phyloP scores from a whole-genome alignment of 2,888 invertebrate genomes.

The Brachycybe producta region DNA sequence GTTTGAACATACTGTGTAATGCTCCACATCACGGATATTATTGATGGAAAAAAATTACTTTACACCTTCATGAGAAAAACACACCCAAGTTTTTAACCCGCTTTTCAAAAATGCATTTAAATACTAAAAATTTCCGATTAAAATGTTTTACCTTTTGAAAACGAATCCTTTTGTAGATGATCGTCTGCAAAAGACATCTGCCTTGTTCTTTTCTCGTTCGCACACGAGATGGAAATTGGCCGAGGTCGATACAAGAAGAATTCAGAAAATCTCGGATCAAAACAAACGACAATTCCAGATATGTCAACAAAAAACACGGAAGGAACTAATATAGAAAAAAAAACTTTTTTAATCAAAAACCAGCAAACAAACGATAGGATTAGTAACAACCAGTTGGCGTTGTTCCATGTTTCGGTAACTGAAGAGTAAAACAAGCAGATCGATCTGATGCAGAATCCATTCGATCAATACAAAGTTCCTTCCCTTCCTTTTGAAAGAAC shows the following conservation, averaged over 20 bases:
- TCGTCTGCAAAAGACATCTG: too few species aligned
- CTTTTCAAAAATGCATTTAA: too few species aligned
- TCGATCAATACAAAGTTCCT: too few species aligned
- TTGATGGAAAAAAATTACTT: too few species aligned
- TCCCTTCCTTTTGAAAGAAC: too few species aligned
- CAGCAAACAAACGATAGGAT: background rate
- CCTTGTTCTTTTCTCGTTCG: background rate
- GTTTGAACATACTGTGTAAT: too few species aligned
- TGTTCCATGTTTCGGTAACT: background rate
- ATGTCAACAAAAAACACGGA: background rate
- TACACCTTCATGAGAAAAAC: too few species aligned
- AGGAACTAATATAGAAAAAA: background rate
- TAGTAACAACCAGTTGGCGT: background rate
- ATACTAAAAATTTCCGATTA: background rate
- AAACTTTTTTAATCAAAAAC: background rate
- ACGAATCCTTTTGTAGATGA: too few species aligned
- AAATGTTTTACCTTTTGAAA: constrained; percentile 1
- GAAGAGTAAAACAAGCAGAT: background rate
- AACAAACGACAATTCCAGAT: background rate
- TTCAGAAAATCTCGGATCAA: constrained; percentile 10
- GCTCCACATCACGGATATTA: too few species aligned
- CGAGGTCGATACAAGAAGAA: constrained; percentile 11
- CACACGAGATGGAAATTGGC: background rate
- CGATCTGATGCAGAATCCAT: too few species aligned
- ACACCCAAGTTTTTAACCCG: too few species aligned